Conservation (phyloP, 2,888 invertebrate species). For the Drosophila testacea region DNA sequence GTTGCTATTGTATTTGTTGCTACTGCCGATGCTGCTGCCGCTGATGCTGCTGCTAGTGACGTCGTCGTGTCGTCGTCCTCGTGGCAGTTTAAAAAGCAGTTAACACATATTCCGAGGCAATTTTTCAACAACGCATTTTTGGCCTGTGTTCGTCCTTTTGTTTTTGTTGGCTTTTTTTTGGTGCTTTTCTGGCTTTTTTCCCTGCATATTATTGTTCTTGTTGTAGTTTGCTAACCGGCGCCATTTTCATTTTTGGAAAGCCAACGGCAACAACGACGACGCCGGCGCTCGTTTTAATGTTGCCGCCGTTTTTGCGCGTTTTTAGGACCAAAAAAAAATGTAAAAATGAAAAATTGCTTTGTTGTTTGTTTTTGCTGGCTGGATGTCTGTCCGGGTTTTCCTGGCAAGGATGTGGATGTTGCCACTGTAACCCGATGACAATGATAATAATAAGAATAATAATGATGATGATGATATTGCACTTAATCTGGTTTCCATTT, state of each 20-base stretch:
- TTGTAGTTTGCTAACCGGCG: conserved; percentile 52
- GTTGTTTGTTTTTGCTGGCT: conserved; percentile 62
- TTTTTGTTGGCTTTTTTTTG: conserved; percentile 55
- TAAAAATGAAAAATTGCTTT: conserved; percentile 80
- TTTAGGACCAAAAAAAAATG: conserved; percentile 53
- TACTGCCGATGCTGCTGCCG: conserved; percentile 10
- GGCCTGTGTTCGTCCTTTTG: conserved; percentile 62
- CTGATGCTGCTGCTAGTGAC: conserved; percentile 38
- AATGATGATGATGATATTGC: conserved; percentile 54
- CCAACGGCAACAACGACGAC: conserved; percentile 36
- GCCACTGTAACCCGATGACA: conserved; percentile 35
- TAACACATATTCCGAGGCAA: conserved; percentile 84
- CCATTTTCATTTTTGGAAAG: conserved; percentile 62
- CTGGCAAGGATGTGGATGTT: conserved; percentile 34
- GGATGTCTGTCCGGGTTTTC: conserved; percentile 24
- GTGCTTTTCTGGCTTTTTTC: conserved; percentile 39
- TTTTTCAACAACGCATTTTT: conserved; percentile 83
- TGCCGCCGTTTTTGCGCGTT: conserved; percentile 75
- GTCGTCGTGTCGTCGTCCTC: conserved; percentile 78
- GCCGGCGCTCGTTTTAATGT: conserved; percentile 65
- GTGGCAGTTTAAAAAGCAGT: conserved; percentile 84
- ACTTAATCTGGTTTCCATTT: conserved; percentile 71
- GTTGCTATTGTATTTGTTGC: conserved; percentile 1
- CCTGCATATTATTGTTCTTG: conserved; percentile 1
- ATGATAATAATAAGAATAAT: conserved; percentile 43